Conservation (phyloP, 23 tunicate species). For the Oikopleura vanhoeffeni region DNA sequence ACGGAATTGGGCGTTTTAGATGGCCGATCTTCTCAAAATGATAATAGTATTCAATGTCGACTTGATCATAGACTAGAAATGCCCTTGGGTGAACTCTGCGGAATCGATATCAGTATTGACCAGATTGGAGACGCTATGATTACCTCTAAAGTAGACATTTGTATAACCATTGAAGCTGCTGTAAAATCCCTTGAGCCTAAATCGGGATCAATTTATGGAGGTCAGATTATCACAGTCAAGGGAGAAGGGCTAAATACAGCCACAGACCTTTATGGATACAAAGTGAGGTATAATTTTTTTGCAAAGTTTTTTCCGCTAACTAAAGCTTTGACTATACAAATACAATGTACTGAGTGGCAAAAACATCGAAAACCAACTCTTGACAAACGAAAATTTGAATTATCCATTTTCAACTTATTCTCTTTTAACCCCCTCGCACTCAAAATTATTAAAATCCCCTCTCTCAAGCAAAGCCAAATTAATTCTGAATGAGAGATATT, state of each 20-base stretch:
- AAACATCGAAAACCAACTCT: no score
- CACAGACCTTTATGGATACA: not conserved
- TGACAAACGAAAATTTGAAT: no score
- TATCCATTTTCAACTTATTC: no score
- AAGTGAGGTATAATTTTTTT: no score
- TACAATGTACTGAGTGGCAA: no score
- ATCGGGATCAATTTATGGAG: constrained; percentile 10
- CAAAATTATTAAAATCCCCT: no score
- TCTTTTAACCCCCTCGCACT: no score
- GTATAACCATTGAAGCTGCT: not conserved
- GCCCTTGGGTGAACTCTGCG: not conserved
- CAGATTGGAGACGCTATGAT: not conserved
- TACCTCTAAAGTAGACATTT: not conserved
- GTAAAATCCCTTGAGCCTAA: not conserved
- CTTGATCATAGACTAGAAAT: not conserved
- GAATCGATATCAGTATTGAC: not conserved
- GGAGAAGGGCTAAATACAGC: not conserved
- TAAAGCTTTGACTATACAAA: no score
- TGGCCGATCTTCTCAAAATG: not conserved
- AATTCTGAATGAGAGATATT: no score
- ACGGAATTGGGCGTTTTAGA: not conserved
- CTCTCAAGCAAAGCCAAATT: no score
- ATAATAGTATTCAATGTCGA: not conserved
- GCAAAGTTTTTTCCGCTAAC: no score
- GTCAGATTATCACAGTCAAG: not conserved